These are phyloP conservation scores for Pseudomyrmex cubaensis DNA, from an alignment of 1,140 invertebrate genomes.

Conservation along the genomic window DNA sequence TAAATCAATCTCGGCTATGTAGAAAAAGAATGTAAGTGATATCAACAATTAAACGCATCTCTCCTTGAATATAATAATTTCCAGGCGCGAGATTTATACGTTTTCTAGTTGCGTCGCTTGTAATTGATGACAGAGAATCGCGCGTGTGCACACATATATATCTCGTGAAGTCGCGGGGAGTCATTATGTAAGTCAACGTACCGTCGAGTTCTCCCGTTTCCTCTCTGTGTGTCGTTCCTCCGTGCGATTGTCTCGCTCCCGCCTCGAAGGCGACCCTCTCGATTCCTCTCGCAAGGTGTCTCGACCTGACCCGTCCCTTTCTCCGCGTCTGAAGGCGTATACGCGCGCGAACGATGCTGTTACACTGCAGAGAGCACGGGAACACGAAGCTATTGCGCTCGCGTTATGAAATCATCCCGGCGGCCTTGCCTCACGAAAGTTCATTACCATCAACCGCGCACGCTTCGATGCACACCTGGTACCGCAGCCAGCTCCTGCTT, in stretches of 20 bases:
- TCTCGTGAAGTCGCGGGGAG: conserved; percentile 27
- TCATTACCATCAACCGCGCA: conserved; percentile 83
- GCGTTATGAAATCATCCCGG: conserved; percentile 83
- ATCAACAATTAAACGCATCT: conserved; percentile 67
- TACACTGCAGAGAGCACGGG: conserved; percentile 63
- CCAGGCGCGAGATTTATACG: conserved; percentile 30
- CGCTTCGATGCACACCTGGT: conserved; percentile 74
- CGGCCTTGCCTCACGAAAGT: conserved; percentile 83
- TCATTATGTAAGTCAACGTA: conserved; percentile 70
- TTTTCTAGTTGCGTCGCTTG: conserved; percentile 34
- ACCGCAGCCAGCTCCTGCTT: conserved; percentile 50
- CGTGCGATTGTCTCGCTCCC: conserved; percentile 52
- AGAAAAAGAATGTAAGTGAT: conserved; percentile 58
- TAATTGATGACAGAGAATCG: conserved; percentile 62
- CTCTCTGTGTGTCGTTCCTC: conserved; percentile 33
- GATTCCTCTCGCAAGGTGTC: conserved; percentile 17
- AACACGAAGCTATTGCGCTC: conserved; percentile 66
- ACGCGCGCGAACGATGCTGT: conserved; percentile 43
- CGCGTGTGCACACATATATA: conserved; percentile 4
- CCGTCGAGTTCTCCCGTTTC: conserved; percentile 39
- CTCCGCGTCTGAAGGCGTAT: conserved; percentile 1
- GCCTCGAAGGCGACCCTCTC: conserved; percentile 9
- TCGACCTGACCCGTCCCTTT: conserved; percentile 50
- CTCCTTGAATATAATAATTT: conserved; percentile 56
- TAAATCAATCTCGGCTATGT: conserved; percentile 50